Conservation (phyloP, 2,797 vertebrate species). For the Spinus olivaceus region DNA sequence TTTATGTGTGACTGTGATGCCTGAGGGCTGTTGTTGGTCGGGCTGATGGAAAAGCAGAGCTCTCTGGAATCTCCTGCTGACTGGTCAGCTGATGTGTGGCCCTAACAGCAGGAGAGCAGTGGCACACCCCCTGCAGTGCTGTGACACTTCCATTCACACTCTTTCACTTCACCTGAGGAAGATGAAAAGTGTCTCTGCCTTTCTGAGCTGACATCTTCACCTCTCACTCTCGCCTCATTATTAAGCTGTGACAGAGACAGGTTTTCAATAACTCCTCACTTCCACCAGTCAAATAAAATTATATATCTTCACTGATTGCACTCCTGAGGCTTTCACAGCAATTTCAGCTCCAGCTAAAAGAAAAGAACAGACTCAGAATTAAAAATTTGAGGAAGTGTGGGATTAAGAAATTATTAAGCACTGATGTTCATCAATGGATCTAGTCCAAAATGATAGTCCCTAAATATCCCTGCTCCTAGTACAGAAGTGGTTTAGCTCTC, state of each 20-base stretch:
- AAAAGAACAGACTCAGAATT: neutral
- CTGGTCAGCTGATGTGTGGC: neutral
- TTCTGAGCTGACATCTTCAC: neutral
- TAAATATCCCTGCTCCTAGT: neutral
- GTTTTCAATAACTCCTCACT: neutral
- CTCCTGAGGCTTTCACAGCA: neutral
- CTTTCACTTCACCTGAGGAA: neutral
- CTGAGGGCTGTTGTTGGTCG: neutral
- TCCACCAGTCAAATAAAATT: neutral
- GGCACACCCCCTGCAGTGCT: neutral
- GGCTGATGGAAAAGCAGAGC: neutral
- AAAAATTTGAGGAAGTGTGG: neutral
- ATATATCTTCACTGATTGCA: neutral
- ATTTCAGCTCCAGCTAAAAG: neutral
- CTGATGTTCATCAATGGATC: neutral
- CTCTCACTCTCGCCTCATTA: neutral
- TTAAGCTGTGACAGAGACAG: neutral
- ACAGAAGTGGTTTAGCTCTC: neutral
- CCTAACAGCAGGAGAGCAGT: accelerated
- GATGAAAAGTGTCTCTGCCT: neutral
- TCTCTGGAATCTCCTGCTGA: neutral
- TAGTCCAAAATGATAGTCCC: neutral
- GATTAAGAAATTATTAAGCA: neutral
- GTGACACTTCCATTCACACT: neutral
- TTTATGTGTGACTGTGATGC: neutral